Base-by-base conservation (phyloP, 2,888 invertebrate species). In the Lasius fuliginosus region DNA sequence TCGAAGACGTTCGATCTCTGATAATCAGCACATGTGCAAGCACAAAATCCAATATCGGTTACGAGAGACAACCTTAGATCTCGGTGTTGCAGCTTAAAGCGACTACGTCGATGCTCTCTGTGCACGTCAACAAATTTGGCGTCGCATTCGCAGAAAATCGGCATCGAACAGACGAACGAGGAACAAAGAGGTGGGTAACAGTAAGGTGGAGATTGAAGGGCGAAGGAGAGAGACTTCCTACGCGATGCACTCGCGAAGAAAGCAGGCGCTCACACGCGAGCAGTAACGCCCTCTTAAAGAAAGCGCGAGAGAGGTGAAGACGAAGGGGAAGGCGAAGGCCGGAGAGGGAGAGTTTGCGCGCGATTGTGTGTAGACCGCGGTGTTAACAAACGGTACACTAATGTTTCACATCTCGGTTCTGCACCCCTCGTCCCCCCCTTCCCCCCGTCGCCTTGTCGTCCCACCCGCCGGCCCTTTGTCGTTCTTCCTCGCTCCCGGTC, bases 351-450 rank as follows among this genome's bases (percentile, higher is more conserved):
- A 83, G 87, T 84, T 86, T 87, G 87, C 91, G 88, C 87, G 73
- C 82, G 91, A 90, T 89, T 91, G 91, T 93, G 93, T 93, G 94
- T 94, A 92, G 92, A 93, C 92, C 92, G 92, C 92, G 94, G 94
- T 94, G 94, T 94, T 94, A 94, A 94, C 94, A 94, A 94, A 94
- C 94, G 93, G 93, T 94, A 94, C 94, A 94, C 94, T 94, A 94
- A 94, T 93, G 94, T 94, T 94, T 94, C 93, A 93, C 94, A 93
- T 94, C 93, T 93, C 93, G 91, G 93, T 93, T n/a, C 92, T 92
- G 91, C 90, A 91, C 79, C 86, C 71, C 85, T 85, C 58, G 36
- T 76, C 58, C 85, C 71, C 86, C 79, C 86, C 68, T 82, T 85
- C 62, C 58, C 46, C 76, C 58, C 85, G 69, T 85, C 90, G 88